A percentile compares a stretch with the other conserved stretches of the same genome.
These are phyloP conservation scores for Papilio protenor DNA, from an alignment of 2,888 invertebrate species.

Conservation along the genomic window DNA sequence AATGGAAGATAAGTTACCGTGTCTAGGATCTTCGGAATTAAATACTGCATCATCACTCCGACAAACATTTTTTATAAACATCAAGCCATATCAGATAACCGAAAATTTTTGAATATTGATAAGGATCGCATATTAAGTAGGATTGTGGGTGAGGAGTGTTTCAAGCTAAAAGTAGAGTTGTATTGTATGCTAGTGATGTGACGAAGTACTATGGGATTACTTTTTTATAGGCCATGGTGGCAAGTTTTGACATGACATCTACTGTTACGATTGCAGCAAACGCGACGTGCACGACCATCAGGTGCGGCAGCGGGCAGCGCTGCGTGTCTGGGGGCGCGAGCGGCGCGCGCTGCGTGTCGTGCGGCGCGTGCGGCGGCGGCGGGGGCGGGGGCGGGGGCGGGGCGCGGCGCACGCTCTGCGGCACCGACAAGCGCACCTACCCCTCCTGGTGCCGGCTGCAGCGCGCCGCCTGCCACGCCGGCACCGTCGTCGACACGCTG, in stretches of 20 bases:
- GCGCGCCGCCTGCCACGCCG: constrained; percentile 89
- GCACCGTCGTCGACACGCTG: constrained; percentile 89
- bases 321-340: constrained; percentile 74
- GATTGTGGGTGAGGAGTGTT: too few species aligned
- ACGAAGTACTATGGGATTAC: background rate
- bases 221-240: constrained; percentile 41
- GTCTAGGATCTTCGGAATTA: too few species aligned
- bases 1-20: too few species aligned
- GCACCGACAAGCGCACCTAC: constrained; percentile 90
- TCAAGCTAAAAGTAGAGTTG: too few species aligned
- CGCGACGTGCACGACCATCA: constrained; percentile 72
- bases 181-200: background rate
- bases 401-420: constrained; percentile 85
- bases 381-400: constrained; percentile 57
- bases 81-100: too few species aligned
- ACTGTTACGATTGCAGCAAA: constrained; percentile 60
- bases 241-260: background rate
- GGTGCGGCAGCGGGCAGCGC: constrained; percentile 72
- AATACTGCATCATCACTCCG: too few species aligned
- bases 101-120: too few species aligned
- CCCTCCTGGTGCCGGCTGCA: constrained; percentile 92
- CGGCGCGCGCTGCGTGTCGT: constrained; percentile 77
- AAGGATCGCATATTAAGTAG: too few species aligned
- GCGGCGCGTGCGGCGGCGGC: constrained; percentile 66
- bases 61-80: too few species aligned